phyloP scores from a whole-genome alignment of 2,797 vertebrate genomes.

The Numenius phaeopus region DNA sequence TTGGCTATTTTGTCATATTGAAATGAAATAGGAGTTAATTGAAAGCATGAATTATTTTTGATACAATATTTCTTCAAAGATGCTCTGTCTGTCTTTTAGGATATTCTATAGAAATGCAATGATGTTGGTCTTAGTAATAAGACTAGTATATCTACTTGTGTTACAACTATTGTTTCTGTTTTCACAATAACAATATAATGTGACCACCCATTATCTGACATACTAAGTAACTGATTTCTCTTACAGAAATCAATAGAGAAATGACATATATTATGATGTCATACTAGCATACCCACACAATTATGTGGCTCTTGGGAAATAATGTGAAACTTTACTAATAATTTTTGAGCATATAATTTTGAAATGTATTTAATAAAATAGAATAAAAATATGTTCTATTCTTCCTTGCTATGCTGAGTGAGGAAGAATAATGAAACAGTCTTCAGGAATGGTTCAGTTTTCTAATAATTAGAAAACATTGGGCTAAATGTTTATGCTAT shows the following conservation, averaged over 20 bases:
- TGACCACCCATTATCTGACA: neutral
- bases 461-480: neutral
- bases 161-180: neutral
- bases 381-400: neutral
- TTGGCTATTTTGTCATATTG: neutral
- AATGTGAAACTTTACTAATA: neutral
- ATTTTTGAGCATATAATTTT: neutral
- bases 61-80: neutral
- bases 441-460: neutral
- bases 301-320: neutral
- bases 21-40: neutral
- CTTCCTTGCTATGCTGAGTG: neutral
- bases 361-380: too few species aligned
- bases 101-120: neutral
- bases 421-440: neutral
- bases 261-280: neutral
- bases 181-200: neutral
- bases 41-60: neutral
- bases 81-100: neutral
- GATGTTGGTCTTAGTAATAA: neutral
- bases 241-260: neutral
- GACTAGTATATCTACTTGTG: neutral
- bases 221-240: neutral
- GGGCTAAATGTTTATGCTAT: neutral
- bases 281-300: neutral